Conservation (phyloP, 2,797 vertebrate species). For the Austrolebias charrua region DNA sequence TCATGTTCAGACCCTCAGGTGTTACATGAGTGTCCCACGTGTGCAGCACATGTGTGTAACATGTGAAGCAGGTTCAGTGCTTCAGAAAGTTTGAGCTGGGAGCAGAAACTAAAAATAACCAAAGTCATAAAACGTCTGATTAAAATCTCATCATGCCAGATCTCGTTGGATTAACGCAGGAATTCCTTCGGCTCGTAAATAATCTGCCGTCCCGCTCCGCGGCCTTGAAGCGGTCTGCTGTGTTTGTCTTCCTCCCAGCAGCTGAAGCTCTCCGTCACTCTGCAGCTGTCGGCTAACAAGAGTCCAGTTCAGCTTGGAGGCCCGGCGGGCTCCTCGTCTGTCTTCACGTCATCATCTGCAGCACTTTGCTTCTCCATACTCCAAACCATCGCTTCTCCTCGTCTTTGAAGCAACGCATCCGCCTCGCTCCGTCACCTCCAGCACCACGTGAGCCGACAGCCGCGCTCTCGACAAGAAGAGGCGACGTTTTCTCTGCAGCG, state of each 20-base stretch:
- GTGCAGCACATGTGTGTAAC: too few species aligned
- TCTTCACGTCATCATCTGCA: conserved; percentile 30
- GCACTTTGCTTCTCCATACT: neutral
- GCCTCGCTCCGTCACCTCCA: neutral
- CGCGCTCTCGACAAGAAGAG: conserved; percentile 34
- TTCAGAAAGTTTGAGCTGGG: too few species aligned
- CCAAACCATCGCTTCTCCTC: neutral
- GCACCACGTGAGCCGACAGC: conserved; percentile 58
- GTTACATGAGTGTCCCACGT: too few species aligned
- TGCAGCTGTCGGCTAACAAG: conserved; percentile 66
- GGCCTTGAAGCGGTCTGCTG: conserved; percentile 42
- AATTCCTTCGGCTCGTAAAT: conserved; percentile 48
- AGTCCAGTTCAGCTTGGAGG: conserved; percentile 51
- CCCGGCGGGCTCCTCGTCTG: conserved; percentile 8
- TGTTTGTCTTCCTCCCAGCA: conserved; percentile 44
- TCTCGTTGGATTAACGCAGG: conserved; percentile 22
- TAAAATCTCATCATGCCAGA: conserved; percentile 24
- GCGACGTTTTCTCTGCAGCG: conserved; percentile 43
- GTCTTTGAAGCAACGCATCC: neutral
- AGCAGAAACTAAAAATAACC: too few species aligned
- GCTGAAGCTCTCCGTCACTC: conserved; percentile 46
- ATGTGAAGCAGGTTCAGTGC: too few species aligned
- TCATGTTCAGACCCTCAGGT: too few species aligned
- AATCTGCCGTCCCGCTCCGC: conserved; percentile 19
- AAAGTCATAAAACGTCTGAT: conserved; percentile 18